Conservation (phyloP, 2,888 invertebrate species). For the Ennomos erosarius region DNA sequence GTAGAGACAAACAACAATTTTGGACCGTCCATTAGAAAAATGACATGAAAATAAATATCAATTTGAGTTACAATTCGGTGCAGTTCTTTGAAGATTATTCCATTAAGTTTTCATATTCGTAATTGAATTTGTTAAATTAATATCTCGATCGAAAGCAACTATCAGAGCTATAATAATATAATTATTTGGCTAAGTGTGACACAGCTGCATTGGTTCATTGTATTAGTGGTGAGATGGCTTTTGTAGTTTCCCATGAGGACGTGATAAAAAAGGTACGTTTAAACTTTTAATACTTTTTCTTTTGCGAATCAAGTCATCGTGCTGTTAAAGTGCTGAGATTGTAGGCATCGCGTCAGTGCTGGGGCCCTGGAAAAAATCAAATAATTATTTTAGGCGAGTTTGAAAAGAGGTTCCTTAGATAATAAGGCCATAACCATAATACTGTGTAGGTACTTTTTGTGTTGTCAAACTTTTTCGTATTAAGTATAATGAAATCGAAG, state of each 20-base stretch:
- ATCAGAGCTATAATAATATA: slow-evolving; percentile 34
- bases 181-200: slow-evolving; percentile 54
- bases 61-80: slow-evolving; percentile 17
- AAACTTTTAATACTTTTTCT: slow-evolving; percentile 40
- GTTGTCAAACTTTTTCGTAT: too few species aligned
- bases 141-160: slow-evolving; percentile 20
- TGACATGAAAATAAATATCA: slow-evolving; percentile 49
- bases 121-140: slow-evolving; percentile 14
- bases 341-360: slow-evolving; percentile 77
- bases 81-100: slow-evolving; percentile 13
- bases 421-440: too few species aligned
- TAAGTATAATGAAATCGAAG: too few species aligned
- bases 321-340: slow-evolving; percentile 71
- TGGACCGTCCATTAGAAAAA: slow-evolving; percentile 64
- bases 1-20: slow-evolving; percentile 73
- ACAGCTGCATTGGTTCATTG: slow-evolving; percentile 52
- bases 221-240: slow-evolving; percentile 26
- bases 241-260: slow-evolving; percentile 61
- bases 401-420: too few species aligned
- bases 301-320: slow-evolving; percentile 71
- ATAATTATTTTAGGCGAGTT: slow-evolving; percentile 8
- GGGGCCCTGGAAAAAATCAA: slow-evolving; percentile 75
- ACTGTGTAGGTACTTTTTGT: too few species aligned
- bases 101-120: slow-evolving; percentile 9
- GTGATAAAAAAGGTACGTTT: slow-evolving; percentile 58